Evolutionary conservation across 2,113 vertebrate genomes (phyloP).

Genomic region (Zosterops borbonicus): DNA sequence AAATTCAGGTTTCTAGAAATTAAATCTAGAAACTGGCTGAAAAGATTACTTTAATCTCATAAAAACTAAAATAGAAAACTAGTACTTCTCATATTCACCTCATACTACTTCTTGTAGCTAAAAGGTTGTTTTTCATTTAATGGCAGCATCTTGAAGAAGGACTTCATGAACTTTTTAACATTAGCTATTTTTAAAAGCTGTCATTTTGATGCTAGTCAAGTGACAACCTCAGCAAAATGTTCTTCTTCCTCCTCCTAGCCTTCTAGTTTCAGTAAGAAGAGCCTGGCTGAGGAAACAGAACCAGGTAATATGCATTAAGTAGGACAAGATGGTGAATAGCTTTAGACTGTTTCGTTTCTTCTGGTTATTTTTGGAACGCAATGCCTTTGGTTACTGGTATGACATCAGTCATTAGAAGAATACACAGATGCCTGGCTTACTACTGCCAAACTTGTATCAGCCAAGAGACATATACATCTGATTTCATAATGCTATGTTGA

Average conservation of each 20-base stretch:
- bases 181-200: constrained; percentile 16
- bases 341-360: constrained; percentile 29
- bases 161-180: constrained; percentile 10
- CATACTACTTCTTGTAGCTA: not conserved
- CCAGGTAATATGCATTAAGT: constrained; percentile 11
- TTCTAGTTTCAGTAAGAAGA: not conserved
- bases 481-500: not conserved
- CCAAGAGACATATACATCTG: not conserved
- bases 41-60: not conserved
- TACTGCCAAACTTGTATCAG: not conserved
- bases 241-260: not conserved
- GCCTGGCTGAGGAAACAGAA: not conserved
- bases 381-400: constrained; percentile 36
- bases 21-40: not conserved
- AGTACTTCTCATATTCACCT: not conserved
- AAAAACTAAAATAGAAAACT: not conserved
- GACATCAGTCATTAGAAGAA: constrained; percentile 27
- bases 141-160: not conserved
- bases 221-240: not conserved
- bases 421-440: not conserved
- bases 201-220: not conserved
- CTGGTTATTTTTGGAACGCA: constrained; percentile 25
- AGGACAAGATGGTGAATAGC: constrained; percentile 20
- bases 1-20: not conserved
- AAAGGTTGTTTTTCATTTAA: not conserved